Conservation (phyloP, 2,888 invertebrate genomes). For the Dermolepida albohirtum region DNA sequence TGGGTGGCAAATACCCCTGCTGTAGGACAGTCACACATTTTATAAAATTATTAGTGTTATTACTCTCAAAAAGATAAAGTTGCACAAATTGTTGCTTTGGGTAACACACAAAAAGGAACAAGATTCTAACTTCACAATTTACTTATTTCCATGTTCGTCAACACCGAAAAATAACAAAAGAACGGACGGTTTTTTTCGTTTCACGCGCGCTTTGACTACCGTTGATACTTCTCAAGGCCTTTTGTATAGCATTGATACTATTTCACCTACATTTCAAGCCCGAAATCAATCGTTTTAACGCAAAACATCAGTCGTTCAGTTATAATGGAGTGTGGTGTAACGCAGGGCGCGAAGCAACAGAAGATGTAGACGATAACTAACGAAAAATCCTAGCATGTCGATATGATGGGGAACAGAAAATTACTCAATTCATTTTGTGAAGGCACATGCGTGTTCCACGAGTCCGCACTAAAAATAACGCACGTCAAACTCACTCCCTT, state of each 20-base stretch:
- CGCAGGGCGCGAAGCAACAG: conserved; percentile 15
- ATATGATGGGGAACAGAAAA: conserved; percentile 41
- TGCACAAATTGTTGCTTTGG: neutral
- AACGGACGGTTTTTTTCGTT: conserved; percentile 24
- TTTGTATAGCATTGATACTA: conserved; percentile 25
- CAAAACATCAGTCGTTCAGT: conserved; percentile 32
- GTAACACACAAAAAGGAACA: neutral
- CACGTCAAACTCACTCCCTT: conserved; percentile 40
- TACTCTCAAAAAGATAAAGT: conserved; percentile 1
- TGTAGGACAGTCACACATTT: conserved; percentile 67
- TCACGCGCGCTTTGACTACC: conserved; percentile 27
- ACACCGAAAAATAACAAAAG: conserved; percentile 27
- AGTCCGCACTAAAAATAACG: conserved; percentile 43
- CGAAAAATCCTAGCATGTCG: conserved; percentile 37
- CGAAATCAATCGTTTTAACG: conserved; percentile 34
- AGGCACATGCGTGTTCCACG: conserved; percentile 43
- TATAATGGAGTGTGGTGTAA: conserved; percentile 20
- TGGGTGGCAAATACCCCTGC: conserved; percentile 72
- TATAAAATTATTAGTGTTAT: conserved; percentile 5
- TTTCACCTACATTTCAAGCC: conserved; percentile 33
- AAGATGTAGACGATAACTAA: conserved; percentile 21
- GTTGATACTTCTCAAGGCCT: conserved; percentile 21
- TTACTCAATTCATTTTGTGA: conserved; percentile 44
- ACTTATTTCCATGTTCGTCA: conserved; percentile 20
- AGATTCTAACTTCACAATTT: conserved; percentile 11